Evolutionary conservation across 1,140 invertebrate genomes (phyloP), one percentile per base, ranked within the genome.

Genomic region (Adoxophyes honmai): DNA sequence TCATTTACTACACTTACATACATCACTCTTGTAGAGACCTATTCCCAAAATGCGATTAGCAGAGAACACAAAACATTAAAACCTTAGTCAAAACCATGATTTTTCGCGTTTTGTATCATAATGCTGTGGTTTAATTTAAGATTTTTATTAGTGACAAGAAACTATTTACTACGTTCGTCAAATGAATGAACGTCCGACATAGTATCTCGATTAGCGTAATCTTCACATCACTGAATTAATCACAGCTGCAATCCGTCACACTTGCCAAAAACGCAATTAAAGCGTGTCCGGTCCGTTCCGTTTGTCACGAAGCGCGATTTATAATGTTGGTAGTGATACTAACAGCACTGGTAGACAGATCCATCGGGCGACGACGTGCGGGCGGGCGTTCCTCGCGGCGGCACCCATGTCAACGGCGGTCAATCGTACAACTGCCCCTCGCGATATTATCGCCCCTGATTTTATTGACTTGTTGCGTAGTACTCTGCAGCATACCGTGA

Each of bases 391-490:
- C 62, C 70, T 88, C 61, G 81, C 78, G 21, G 85, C 78, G 52
- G 81, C 79, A 60, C 82, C 85, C 85, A 88, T 88, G 70, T 80
- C 77, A 82, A 74, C 61, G 62, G 69, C 74, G 73, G 66, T 73
- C 76, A 73, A 81, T 78, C 55, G 60, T 62, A 70, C 69, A 64
- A 87, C 82, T 87, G 82, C 69, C 66, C 64, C 70, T 68, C 70
- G 56, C 70, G 52, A 63, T 69, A 75, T 64, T 69, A 72, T 72
- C 65, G 73, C 70, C 62, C 65, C 65, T 70, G 74, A 78, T 85
- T 84, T 80, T 85, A 82, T 85, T 82, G 74, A 79, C 67, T 72
- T 65, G 69, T 78, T 85, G 78, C 80, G 68, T 62, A 80, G 75
- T 78, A 67, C 54, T 37, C 55, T 69, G 66, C 59, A 64, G 65